Evolutionary conservation across 1,140 invertebrate genomes (phyloP).

Genomic region (Harlomillsia oculata): DNA sequence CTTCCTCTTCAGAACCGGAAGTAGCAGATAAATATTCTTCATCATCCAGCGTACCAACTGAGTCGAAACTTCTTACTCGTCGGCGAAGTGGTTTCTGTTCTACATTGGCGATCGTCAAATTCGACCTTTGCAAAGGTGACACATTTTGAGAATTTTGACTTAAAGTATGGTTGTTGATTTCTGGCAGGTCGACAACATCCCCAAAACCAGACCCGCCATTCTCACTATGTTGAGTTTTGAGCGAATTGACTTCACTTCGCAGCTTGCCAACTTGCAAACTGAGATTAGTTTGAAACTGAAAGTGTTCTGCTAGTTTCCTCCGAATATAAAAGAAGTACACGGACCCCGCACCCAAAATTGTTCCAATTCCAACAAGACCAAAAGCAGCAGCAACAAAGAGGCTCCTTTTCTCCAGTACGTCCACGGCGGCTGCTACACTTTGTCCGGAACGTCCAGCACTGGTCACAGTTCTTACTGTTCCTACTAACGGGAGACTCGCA

Average conservation of each 20-base stretch:
- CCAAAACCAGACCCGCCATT: too few relatives aligned
- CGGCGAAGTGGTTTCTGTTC: background rate
- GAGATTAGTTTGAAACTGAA: constrained; percentile 21
- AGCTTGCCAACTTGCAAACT: constrained; percentile 15
- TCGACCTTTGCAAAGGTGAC: too few relatives aligned
- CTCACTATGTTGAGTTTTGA: constrained; percentile 8
- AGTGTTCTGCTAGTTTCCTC: constrained; percentile 9
- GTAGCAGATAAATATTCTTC: constrained; percentile 17
- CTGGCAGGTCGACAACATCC: background rate
- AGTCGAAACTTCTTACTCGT: constrained; percentile 5
- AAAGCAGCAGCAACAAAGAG: constrained; percentile 20
- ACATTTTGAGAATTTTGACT: background rate
- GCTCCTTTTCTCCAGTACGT: constrained; percentile 10
- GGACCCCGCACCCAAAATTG: constrained; percentile 22
- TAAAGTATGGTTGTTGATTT: background rate
- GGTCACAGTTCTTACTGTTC: too few relatives aligned
- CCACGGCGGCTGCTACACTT: background rate
- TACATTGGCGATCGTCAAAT: background rate
- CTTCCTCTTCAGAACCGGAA: constrained; percentile 5
- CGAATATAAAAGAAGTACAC: constrained; percentile 22
- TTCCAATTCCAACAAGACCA: constrained; percentile 27
- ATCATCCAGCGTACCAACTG: constrained; percentile 18
- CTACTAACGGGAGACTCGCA: too few relatives aligned
- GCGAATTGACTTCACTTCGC: constrained; percentile 12
- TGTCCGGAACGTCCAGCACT: too few relatives aligned